A percentile compares a stretch with the other conserved stretches of the same genome.
Evolutionary conservation across 2,113 vertebrate species (phyloP).

Genomic region (Microtus oregoni): DNA sequence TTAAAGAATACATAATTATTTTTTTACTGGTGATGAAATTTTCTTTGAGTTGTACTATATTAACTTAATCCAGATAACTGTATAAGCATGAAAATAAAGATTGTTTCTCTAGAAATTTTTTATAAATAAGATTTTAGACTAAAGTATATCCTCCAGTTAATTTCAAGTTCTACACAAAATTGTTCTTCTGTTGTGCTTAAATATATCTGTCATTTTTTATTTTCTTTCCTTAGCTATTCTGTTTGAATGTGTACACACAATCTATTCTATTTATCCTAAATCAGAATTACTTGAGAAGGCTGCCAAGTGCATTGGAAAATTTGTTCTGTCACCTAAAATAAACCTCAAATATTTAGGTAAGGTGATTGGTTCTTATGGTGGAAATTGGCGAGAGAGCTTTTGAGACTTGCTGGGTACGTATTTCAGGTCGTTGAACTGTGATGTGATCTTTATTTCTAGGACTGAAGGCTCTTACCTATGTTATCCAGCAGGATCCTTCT

Average conservation of each 20-base stretch:
- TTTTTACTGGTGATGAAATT: slow-evolving; percentile 18
- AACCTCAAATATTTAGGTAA: slow-evolving; percentile 99
- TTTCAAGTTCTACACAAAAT: slow-evolving; percentile 35
- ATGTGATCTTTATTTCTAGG: slow-evolving; percentile 86
- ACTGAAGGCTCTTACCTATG: slow-evolving; percentile 96
- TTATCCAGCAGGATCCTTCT: slow-evolving; percentile 96
- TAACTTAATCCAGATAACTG: slow-evolving; percentile 15
- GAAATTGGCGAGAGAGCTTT: slow-evolving; percentile 20
- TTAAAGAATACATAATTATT: slow-evolving; percentile 28
- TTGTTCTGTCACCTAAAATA: slow-evolving; percentile 97
- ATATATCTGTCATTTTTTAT: not conserved
- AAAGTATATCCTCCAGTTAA: slow-evolving; percentile 44
- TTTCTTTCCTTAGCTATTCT: slow-evolving; percentile 92
- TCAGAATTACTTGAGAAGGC: slow-evolving; percentile 96
- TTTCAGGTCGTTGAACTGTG: slow-evolving; percentile 24
- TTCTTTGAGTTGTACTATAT: not conserved
- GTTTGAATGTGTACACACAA: slow-evolving; percentile 96
- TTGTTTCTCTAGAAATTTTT: slow-evolving; percentile 60
- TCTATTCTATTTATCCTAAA: slow-evolving; percentile 96
- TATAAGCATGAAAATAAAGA: slow-evolving; percentile 32
- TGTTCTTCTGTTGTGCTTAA: slow-evolving; percentile 53
- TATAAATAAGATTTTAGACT: slow-evolving; percentile 55
- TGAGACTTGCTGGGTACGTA: slow-evolving; percentile 11
- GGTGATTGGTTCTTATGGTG: slow-evolving; percentile 59
- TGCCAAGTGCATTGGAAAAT: slow-evolving; percentile 97